Conservation (phyloP, 2,888 invertebrate species). For the Lypha dubia region DNA sequence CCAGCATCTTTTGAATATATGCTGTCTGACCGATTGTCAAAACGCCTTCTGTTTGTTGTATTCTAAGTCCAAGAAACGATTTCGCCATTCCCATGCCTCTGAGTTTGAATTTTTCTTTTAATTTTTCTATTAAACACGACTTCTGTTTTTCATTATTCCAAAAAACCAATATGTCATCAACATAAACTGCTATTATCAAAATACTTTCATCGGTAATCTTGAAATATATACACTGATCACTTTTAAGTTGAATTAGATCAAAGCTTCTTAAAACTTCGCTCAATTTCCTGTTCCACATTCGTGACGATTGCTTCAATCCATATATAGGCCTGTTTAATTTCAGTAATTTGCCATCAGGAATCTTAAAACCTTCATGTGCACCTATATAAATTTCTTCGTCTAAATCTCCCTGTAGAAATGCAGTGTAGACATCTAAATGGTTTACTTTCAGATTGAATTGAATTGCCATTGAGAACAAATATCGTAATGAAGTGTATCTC, state of each 20-base stretch:
- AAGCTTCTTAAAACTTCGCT: too few species aligned
- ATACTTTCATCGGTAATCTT: too few species aligned
- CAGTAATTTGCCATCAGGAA: not conserved
- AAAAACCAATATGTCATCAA: not conserved
- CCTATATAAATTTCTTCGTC: not conserved
- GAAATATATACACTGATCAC: too few species aligned
- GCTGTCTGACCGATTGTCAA: constrained; percentile 10
- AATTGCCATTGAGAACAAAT: not conserved
- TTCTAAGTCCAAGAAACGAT: not conserved
- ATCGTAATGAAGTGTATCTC: not conserved
- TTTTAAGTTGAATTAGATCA: too few species aligned
- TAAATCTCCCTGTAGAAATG: not conserved
- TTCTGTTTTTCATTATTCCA: not conserved
- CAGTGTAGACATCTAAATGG: not conserved
- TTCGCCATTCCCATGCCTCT: not conserved
- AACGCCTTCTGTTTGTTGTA: not conserved
- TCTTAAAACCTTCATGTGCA: not conserved
- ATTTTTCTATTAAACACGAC: not conserved
- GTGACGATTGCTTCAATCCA: too few species aligned
- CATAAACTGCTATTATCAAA: not conserved
- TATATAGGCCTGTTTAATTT: too few species aligned
- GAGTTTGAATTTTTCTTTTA: not conserved
- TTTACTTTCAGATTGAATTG: not conserved
- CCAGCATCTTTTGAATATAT: constrained; percentile 32
- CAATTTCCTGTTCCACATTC: too few species aligned